These are phyloP conservation scores for Cliona cf. orientalis DNA, from an alignment of 37 sponge, comb jelly and placozoan genomes.

Conservation along the genomic window DNA sequence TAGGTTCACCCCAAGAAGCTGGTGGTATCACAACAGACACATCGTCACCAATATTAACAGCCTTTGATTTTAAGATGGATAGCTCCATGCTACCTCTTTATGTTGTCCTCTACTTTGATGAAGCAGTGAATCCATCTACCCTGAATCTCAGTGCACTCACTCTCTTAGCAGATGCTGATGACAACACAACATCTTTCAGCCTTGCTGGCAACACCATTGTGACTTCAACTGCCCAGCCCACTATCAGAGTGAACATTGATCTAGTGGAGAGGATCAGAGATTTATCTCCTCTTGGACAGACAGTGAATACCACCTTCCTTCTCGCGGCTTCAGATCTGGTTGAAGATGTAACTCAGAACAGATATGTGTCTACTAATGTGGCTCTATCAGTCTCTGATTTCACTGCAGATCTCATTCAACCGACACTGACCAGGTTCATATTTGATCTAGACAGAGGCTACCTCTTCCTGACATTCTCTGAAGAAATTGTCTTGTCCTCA, in stretches of 20 bases:
- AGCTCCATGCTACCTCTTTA: slow-evolving; percentile 68
- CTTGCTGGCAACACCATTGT: slow-evolving; percentile 18
- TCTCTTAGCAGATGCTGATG: slow-evolving; percentile 29
- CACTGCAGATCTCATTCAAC: slow-evolving; percentile 81
- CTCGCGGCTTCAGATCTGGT: slow-evolving; percentile 36
- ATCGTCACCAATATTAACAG: slow-evolving; percentile 64
- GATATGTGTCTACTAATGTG: slow-evolving; percentile 19
- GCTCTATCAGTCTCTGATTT: slow-evolving; percentile 39
- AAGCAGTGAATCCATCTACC: slow-evolving; percentile 59
- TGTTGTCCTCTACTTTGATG: slow-evolving; percentile 80
- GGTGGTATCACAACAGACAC: slow-evolving; percentile 34
- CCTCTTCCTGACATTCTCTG: slow-evolving; percentile 75
- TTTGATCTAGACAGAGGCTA: slow-evolving; percentile 76
- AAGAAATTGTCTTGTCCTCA: slow-evolving; percentile 41
- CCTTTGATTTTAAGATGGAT: slow-evolving; percentile 90
- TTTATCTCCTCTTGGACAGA: slow-evolving; percentile 64
- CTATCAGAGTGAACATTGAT: slow-evolving; percentile 49
- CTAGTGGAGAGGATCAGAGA: slow-evolving; percentile 38
- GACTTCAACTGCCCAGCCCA: slow-evolving; percentile 12
- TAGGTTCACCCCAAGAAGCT: slow-evolving; percentile 36
- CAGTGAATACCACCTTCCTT: slow-evolving; percentile 57
- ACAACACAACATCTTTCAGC: slow-evolving; percentile 11
- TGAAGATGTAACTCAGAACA: slow-evolving; percentile 55
- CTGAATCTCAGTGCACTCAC: slow-evolving; percentile 37
- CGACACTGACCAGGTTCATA: slow-evolving; percentile 59